Evolutionary conservation across 2,797 vertebrate species (phyloP).

Genomic region (Heteromormyrus szaboi): DNA sequence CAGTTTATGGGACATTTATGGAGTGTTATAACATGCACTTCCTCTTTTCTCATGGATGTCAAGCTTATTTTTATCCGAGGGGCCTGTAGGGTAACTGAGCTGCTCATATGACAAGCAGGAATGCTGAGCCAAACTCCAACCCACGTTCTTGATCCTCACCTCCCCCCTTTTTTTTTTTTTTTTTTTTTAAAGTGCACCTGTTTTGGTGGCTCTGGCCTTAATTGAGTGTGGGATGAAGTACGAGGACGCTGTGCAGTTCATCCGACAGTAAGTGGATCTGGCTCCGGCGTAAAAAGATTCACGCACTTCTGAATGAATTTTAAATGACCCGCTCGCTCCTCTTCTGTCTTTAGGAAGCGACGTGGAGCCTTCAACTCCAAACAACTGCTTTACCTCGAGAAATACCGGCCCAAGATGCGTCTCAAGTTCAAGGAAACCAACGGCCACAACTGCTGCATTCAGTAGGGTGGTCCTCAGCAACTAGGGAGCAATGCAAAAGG

Average conservation of each 20-base stretch:
- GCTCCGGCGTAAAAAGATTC: background rate
- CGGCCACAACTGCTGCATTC: slow-evolving; percentile 88
- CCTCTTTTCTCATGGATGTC: background rate
- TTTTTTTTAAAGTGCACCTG: slow-evolving; percentile 78
- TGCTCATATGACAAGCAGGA: background rate
- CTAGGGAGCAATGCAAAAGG: slow-evolving; percentile 52
- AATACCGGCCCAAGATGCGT: slow-evolving; percentile 97
- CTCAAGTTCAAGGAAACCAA: slow-evolving; percentile 93
- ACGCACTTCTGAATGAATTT: background rate
- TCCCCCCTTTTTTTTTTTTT: background rate
- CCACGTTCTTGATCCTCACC: background rate
- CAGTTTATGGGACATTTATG: slow-evolving; percentile 11
- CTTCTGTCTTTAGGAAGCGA: slow-evolving; percentile 76
- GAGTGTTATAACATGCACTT: slow-evolving; percentile 17
- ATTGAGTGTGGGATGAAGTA: slow-evolving; percentile 98
- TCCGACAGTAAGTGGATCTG: slow-evolving; percentile 85
- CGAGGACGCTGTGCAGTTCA: slow-evolving; percentile 97
- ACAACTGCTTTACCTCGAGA: slow-evolving; percentile 99
- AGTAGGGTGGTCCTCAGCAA: slow-evolving; percentile 69
- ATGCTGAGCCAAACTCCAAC: background rate
- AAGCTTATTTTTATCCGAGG: slow-evolving; percentile 12
- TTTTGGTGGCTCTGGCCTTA: slow-evolving; percentile 93
- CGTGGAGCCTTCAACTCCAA: slow-evolving; percentile 99
- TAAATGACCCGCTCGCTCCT: background rate
- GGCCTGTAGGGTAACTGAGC: background rate